Conservation (phyloP, 2,797 vertebrate species). For the Myotis planiceps region DNA sequence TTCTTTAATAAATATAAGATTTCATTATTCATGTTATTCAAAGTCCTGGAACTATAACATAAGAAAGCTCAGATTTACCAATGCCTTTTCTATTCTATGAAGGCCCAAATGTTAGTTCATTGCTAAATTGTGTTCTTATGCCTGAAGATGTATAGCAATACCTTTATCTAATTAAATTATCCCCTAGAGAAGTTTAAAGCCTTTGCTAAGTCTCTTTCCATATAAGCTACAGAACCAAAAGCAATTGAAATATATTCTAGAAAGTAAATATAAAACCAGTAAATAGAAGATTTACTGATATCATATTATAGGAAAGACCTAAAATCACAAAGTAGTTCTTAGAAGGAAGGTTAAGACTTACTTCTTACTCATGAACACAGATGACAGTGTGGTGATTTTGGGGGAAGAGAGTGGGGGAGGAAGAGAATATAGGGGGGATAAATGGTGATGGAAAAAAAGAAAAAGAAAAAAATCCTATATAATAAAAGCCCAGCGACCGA, state of each 20-base stretch:
- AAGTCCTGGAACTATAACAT: conserved; percentile 23
- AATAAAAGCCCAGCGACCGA: no score
- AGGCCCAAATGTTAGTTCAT: conserved; percentile 4
- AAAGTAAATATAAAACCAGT: conserved; percentile 36
- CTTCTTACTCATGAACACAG: conserved; percentile 92
- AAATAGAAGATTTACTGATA: background rate
- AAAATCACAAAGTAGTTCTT: conserved; percentile 19
- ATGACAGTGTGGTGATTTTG: background rate
- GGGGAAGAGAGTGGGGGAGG: background rate
- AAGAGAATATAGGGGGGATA: background rate
- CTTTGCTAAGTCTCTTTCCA: conserved; percentile 16
- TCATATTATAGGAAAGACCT: background rate
- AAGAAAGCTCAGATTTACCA: conserved; percentile 32
- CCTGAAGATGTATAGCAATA: conserved; percentile 7
- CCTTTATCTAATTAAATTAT: conserved; percentile 9
- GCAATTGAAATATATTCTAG: conserved; percentile 32
- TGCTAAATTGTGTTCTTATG: background rate
- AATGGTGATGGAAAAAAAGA: background rate
- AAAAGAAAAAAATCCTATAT: background rate
- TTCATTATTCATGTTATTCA: conserved; percentile 41
- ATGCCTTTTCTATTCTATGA: conserved; percentile 29
- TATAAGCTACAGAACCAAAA: background rate
- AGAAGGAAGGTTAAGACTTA: conserved; percentile 86
- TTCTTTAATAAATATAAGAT: background rate
- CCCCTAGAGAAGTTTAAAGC: background rate